Percentiles rank a stretch among this genome's conserved stretches.
Evolutionary conservation across 1,140 invertebrate species (phyloP).

Genomic region (Whitmania pigra): DNA sequence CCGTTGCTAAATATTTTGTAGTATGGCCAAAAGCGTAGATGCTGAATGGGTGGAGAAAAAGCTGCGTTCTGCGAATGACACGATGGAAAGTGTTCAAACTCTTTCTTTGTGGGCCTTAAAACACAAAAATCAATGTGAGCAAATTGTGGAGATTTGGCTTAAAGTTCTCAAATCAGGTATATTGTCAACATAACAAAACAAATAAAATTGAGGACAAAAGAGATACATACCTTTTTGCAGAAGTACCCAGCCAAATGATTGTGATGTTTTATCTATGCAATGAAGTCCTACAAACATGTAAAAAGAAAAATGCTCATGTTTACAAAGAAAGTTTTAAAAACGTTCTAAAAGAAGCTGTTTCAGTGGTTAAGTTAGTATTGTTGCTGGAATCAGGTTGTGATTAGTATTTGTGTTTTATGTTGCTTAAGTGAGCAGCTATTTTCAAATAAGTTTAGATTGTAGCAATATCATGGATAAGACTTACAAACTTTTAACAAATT

Average conservation of each 20-base stretch:
- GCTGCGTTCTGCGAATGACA: slow-evolving; percentile 68
- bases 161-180: slow-evolving; percentile 71
- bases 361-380: slow-evolving; percentile 60
- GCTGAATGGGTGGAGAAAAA: slow-evolving; percentile 55
- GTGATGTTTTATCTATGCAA: slow-evolving; percentile 83
- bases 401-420: background rate
- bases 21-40: slow-evolving; percentile 24
- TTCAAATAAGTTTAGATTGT: no score
- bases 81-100: slow-evolving; percentile 76
- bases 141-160: slow-evolving; percentile 75
- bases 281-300: slow-evolving; percentile 89
- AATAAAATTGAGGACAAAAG: background rate
- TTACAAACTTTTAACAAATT: background rate
- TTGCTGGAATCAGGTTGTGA: background rate
- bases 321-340: slow-evolving; percentile 68
- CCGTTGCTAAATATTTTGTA: no score
- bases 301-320: slow-evolving; percentile 58
- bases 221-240: slow-evolving; percentile 47
- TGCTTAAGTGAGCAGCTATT: background rate
- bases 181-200: background rate
- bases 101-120: slow-evolving; percentile 79
- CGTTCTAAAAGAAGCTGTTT: slow-evolving; percentile 73
- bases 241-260: slow-evolving; percentile 62
- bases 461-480: no score
- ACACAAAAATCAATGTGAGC: slow-evolving; percentile 66